Evolutionary conservation across 1,140 invertebrate genomes (phyloP).

Genomic region (Diprion similis): DNA sequence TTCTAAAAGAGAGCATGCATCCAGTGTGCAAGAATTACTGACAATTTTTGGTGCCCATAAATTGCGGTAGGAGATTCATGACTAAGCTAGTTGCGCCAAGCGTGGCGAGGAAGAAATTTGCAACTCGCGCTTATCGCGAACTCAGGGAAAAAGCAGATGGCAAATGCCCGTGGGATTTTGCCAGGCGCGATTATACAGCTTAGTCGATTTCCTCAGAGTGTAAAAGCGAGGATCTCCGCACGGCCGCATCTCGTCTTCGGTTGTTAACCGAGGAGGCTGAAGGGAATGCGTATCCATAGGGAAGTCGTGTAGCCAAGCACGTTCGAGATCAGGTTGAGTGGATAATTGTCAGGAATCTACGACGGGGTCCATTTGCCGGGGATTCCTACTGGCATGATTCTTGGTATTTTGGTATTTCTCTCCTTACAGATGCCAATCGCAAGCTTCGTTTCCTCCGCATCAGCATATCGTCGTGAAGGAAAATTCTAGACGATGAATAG

Average conservation of each 20-base stretch:
- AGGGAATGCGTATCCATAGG: not conserved
- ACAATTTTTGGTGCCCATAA: no score
- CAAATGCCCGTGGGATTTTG: not conserved
- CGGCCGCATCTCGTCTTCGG: no score
- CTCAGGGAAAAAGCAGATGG: not conserved
- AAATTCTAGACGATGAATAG: no score
- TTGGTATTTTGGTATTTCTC: not conserved
- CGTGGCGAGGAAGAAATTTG: not conserved
- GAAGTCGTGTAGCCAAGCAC: not conserved
- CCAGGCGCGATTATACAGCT: not conserved
- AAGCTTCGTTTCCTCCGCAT: not conserved
- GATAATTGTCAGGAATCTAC: slow-evolving; percentile 1
- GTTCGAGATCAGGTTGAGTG: not conserved
- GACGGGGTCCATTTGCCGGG: not conserved
- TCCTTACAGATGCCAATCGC: not conserved
- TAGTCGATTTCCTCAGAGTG: not conserved
- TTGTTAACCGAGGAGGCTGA: not conserved
- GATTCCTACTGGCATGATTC: not conserved
- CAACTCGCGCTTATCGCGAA: not conserved
- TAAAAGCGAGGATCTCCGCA: not conserved
- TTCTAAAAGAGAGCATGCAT: no score
- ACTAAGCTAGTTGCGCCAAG: no score
- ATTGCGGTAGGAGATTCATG: no score
- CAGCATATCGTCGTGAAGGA: no score
- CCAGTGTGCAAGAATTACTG: no score